phyloP scores from a whole-genome alignment of 2,113 vertebrate genomes.

The Channa argus region DNA sequence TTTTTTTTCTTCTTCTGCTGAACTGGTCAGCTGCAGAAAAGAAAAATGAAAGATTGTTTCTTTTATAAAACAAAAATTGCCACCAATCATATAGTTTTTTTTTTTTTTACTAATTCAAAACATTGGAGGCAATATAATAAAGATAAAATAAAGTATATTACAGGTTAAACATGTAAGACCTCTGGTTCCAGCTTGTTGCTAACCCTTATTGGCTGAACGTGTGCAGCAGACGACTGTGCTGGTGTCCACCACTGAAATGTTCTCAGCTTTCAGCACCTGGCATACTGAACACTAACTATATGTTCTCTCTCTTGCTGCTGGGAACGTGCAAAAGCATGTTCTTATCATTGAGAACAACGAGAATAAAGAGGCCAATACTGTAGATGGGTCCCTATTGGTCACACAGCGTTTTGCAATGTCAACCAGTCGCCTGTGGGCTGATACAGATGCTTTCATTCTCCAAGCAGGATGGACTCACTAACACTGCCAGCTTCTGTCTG shows the following conservation, averaged over 20 bases:
- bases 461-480: slow-evolving; percentile 42
- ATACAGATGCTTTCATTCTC: slow-evolving; percentile 64
- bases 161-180: not conserved
- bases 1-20: slow-evolving; percentile 27
- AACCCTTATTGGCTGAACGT: not conserved
- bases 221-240: slow-evolving; percentile 16
- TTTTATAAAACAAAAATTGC: no score
- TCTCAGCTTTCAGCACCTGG: slow-evolving; percentile 49
- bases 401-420: slow-evolving; percentile 60
- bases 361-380: slow-evolving; percentile 48
- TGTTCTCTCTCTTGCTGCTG: slow-evolving; percentile 25
- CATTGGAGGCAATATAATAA: no score
- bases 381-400: slow-evolving; percentile 62
- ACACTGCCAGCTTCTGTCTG: slow-evolving; percentile 52
- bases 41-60: not conserved
- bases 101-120: no score
- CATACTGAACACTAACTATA: slow-evolving; percentile 32
- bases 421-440: slow-evolving; percentile 67
- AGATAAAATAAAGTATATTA: not conserved
- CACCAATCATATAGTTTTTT: no score
- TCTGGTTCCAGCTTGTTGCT: not conserved
- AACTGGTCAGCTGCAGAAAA: slow-evolving; percentile 23
- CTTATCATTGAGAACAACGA: slow-evolving; percentile 53
- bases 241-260: slow-evolving; percentile 13
- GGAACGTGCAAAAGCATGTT: slow-evolving; percentile 55